phyloP scores from a whole-genome alignment of 2,888 invertebrate genomes.

The Melanchra persicariae region DNA sequence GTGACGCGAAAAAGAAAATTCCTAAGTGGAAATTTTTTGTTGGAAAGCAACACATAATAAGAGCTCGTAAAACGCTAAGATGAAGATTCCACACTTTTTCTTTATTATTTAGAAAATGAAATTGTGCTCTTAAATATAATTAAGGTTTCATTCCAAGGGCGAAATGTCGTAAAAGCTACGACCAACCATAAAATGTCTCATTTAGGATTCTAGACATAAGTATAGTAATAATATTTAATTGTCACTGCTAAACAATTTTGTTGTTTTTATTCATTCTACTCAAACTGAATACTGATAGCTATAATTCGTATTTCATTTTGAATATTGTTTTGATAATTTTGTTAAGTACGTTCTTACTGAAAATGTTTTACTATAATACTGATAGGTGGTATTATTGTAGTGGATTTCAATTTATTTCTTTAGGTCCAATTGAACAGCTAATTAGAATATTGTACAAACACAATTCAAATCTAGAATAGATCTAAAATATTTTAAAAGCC shows the following conservation, averaged over 20 bases:
- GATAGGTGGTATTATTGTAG: not conserved
- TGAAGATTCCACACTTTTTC: slow-evolving; percentile 42
- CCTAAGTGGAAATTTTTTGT: slow-evolving; percentile 24
- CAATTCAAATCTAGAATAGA: not conserved
- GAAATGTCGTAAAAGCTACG: slow-evolving; percentile 50
- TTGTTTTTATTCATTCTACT: slow-evolving; percentile 46
- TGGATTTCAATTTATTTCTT: not conserved
- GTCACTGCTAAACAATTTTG: slow-evolving; percentile 37
- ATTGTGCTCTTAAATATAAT: slow-evolving; percentile 55
- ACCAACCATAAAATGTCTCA: slow-evolving; percentile 54
- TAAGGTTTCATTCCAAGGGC: slow-evolving; percentile 45
- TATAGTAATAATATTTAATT: slow-evolving; percentile 50
- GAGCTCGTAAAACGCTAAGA: slow-evolving; percentile 23
- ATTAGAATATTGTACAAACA: slow-evolving; percentile 13
- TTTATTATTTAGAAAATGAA: slow-evolving; percentile 58
- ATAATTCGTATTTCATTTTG: slow-evolving; percentile 35
- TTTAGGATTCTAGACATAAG: slow-evolving; percentile 53
- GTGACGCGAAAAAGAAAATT: slow-evolving; percentile 10
- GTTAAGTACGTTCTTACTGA: not conserved
- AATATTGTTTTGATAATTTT: slow-evolving; percentile 17
- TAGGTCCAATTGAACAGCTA: not conserved
- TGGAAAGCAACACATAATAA: slow-evolving; percentile 16
- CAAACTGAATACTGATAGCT: slow-evolving; percentile 42
- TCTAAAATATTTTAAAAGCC: not conserved
- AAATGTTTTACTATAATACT: slow-evolving; percentile 11